phyloP scores from a whole-genome alignment of 2,888 invertebrate genomes.

The Drosophila quinaria region DNA sequence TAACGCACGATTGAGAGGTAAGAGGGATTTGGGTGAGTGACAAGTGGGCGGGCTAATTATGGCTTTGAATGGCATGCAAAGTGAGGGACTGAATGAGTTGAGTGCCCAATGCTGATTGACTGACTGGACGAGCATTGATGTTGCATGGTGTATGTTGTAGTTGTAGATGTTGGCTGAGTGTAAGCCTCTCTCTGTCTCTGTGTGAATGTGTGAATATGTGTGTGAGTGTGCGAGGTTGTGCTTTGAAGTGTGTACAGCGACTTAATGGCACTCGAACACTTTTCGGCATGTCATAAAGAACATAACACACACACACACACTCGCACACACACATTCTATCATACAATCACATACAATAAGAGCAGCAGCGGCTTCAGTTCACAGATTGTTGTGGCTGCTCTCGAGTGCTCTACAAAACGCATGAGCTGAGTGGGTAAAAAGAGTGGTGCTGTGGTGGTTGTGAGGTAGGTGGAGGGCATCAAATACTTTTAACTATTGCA shows the following conservation, averaged over 20 bases:
- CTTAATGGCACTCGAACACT: conserved; percentile 79
- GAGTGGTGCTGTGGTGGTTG: conserved; percentile 1
- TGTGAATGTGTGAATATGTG: conserved; percentile 22
- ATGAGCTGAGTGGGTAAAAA: conserved; percentile 33
- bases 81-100: conserved; percentile 45
- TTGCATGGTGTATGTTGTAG: conserved; percentile 5
- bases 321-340: conserved; percentile 17
- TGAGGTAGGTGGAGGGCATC: neutral
- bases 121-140: conserved; percentile 44
- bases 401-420: conserved; percentile 58
- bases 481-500: conserved; percentile 35
- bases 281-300: conserved; percentile 78
- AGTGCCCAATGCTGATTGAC: conserved; percentile 69
- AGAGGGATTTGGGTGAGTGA: conserved; percentile 4
- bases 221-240: conserved; percentile 41
- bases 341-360: conserved; percentile 45
- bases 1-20: conserved; percentile 36
- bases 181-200: conserved; percentile 8
- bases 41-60: conserved; percentile 56
- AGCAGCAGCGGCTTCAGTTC: conserved; percentile 52
- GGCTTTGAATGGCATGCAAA: conserved; percentile 68
- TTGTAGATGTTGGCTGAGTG: conserved; percentile 17
- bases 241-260: conserved; percentile 66
- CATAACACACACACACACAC: conserved; percentile 43
- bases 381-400: conserved; percentile 64